A percentile compares a stretch with the other conserved stretches of the same genome.
These are phyloP conservation scores for Leptopterna dolabrata DNA, from an alignment of 2,888 invertebrate species.

Conservation along the genomic window DNA sequence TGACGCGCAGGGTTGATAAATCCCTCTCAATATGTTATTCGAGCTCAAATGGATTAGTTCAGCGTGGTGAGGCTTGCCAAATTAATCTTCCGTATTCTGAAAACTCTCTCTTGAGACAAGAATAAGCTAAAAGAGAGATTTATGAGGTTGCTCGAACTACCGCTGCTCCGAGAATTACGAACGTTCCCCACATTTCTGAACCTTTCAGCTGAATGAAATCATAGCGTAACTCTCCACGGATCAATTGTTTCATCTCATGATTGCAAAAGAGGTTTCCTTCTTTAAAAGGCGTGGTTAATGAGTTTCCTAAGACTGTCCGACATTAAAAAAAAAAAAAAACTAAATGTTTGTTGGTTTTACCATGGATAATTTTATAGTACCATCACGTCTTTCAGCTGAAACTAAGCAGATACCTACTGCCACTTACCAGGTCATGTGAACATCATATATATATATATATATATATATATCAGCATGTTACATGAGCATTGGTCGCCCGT, in stretches of 20 bases:
- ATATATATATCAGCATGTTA: no score
- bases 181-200: neutral
- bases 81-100: neutral
- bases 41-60: neutral
- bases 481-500: no score
- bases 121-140: neutral
- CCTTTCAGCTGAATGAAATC: neutral
- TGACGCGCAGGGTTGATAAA: neutral
- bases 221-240: neutral
- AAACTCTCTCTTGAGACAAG: neutral
- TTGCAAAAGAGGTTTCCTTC: neutral
- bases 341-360: no score
- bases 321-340: no score
- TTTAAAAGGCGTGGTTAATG: neutral
- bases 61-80: neutral
- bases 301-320: neutral
- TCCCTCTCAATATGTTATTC: neutral
- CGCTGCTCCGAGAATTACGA: neutral
- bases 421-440: no score
- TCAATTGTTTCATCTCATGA: neutral
- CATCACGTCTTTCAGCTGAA: no score
- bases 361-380: no score
- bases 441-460: no score
- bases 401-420: no score
- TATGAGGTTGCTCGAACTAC: neutral